A percentile compares a stretch with the other conserved stretches of the same genome.
Conservation (phyloP, 2,888 invertebrate genomes). For the Neoitamus cyanurus region DNA sequence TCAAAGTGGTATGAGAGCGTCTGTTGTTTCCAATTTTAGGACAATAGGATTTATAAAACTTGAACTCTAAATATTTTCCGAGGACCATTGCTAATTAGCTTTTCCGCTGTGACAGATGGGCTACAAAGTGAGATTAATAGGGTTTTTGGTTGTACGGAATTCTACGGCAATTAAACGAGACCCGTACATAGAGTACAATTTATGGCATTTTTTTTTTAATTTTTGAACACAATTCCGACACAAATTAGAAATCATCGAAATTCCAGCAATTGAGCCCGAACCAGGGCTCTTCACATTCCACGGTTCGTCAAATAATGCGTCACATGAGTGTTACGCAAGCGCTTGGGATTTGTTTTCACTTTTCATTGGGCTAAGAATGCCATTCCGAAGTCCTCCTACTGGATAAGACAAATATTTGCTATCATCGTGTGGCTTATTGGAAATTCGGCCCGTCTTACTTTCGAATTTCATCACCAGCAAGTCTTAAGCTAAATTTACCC, state of each 20-base stretch:
- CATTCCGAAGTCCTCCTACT: slow-evolving; percentile 26
- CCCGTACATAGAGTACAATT: not conserved
- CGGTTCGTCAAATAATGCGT: not conserved
- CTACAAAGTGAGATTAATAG: too few species aligned
- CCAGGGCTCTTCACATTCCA: not conserved
- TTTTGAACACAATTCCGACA: not conserved
- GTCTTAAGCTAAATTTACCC: slow-evolving; percentile 6
- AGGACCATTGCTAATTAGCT: too few species aligned
- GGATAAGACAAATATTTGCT: slow-evolving; percentile 33
- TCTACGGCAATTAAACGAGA: not conserved
- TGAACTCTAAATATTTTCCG: too few species aligned
- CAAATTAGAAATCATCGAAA: not conserved
- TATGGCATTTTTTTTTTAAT: not conserved
- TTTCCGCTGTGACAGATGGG: too few species aligned
- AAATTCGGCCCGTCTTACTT: slow-evolving; percentile 15
- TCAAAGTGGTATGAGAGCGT: too few species aligned
- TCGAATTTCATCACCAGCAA: slow-evolving; percentile 32
- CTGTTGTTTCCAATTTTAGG: too few species aligned
- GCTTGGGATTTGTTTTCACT: not conserved
- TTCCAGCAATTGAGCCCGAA: not conserved
- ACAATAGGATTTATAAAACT: too few species aligned
- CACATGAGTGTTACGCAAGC: not conserved
- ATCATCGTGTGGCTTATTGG: slow-evolving; percentile 6
- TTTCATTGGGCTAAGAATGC: slow-evolving; percentile 4
- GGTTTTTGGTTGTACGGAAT: too few species aligned